A percentile compares a stretch with the other conserved stretches of the same genome.
Conservation (phyloP, 2,888 invertebrate species). For the Pyrrhosoma nymphula region DNA sequence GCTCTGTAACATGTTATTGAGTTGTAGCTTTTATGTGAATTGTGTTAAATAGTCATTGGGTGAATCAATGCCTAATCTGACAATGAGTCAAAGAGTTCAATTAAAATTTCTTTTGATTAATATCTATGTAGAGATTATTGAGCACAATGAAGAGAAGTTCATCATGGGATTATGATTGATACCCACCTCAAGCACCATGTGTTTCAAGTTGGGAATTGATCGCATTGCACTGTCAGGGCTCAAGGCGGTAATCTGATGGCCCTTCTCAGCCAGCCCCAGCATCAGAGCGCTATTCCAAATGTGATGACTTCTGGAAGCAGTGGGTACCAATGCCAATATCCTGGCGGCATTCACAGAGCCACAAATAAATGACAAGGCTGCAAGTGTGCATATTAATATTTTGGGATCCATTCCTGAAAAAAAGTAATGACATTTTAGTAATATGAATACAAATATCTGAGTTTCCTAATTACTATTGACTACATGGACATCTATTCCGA, state of each 20-base stretch:
- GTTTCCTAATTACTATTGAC: not conserved
- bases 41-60: too few relatives aligned
- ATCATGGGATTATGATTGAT: too few relatives aligned
- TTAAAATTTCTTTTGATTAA: too few relatives aligned
- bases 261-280: conserved; percentile 22
- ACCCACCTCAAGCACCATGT: conserved; percentile 68
- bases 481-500: too few relatives aligned
- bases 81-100: too few relatives aligned
- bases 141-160: too few relatives aligned
- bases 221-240: conserved; percentile 69
- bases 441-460: too few relatives aligned
- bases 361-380: not conserved
- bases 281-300: conserved; percentile 48
- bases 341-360: conserved; percentile 35
- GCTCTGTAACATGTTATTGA: too few relatives aligned
- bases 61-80: too few relatives aligned
- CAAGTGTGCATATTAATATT: not conserved
- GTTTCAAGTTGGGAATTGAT: conserved; percentile 68
- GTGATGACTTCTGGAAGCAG: conserved; percentile 55
- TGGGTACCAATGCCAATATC: conserved; percentile 47
- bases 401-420: conserved; percentile 11
- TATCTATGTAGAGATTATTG: too few relatives aligned
- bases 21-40: too few relatives aligned
- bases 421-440: too few relatives aligned
- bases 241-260: conserved; percentile 69